A percentile compares a stretch with the other conserved stretches of the same genome.
Conservation (phyloP, 2,113 vertebrate species). For the Sorex fumeus region DNA sequence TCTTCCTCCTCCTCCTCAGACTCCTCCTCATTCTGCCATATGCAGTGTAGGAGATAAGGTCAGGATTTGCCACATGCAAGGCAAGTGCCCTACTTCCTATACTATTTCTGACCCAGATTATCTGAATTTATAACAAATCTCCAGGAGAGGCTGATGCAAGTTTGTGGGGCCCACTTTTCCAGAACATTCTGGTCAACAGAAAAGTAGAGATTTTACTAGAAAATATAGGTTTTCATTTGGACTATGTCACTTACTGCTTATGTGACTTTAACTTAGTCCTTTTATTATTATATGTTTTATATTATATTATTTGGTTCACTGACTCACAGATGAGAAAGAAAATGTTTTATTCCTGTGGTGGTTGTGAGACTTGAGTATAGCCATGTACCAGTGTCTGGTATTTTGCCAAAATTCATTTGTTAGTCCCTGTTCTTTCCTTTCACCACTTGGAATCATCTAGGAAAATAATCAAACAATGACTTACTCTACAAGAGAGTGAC, state of each 20-base stretch:
- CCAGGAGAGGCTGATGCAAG: too few relatives aligned
- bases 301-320: not conserved
- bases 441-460: not conserved
- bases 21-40: too few relatives aligned
- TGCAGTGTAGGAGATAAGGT: too few relatives aligned
- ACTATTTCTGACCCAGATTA: not conserved
- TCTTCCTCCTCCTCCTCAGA: too few relatives aligned
- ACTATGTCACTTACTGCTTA: not conserved
- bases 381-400: not conserved
- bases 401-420: slow-evolving; percentile 27
- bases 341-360: not conserved
- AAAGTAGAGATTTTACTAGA: not conserved
- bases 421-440: not conserved
- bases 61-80: too few relatives aligned
- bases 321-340: not conserved
- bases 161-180: fast-evolving
- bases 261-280: not conserved
- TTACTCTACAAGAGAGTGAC: not conserved
- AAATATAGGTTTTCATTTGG: not conserved
- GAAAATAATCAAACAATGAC: slow-evolving; percentile 8
- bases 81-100: too few relatives aligned
- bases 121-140: not conserved
- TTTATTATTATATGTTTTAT: not conserved
- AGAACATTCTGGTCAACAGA: not conserved
- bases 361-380: not conserved